Evolutionary conservation across 2,888 invertebrate genomes (phyloP), one percentile per base, ranked within the genome.

Genomic region (Epinotia bilunana): DNA sequence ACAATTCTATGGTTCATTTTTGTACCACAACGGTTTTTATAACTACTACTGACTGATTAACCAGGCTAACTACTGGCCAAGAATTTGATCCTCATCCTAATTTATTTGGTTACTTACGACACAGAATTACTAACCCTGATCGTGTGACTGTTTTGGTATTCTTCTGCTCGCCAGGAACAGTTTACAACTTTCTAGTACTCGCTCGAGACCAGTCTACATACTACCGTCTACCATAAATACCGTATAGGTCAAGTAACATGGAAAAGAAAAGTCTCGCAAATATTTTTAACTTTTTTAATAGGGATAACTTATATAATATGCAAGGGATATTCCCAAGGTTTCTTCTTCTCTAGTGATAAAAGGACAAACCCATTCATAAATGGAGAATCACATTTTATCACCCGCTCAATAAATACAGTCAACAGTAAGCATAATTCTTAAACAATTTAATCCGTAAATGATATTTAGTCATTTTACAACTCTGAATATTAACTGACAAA

Each of bases 231-330:
- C n/a, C n/a, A n/a, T n/a, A n/a, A n/a, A n/a, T n/a, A n/a, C n/a
- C n/a, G n/a, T 9, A 1, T 9, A 43, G 43, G 43, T 11, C 43
- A 13, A 46, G 5, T 13, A 1, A n/a, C 2, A 71, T 28, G 61
- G 33, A 75, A 75, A 85, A 85, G 83, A 82, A 86, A 86, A 86
- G 81, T 69, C 76, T 74, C 77, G 83, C 81, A 82, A 86, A 77
- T 78, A 80, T 83, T 93, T 92, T 93, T 91, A 93, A 92, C 90
- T 92, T 92, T 92, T 93, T 93, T 93, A 93, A 93, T 93, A 93
- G 92, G 92, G 92, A 92, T 93, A 93, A 93, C 93, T 93, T 93
- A 93, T 93, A 93, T 93, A 93, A 93, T 92, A 93, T 93, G 92
- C 90, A 91, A 90, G 93, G 93, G 93, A 90, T 91, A 91, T 87